phyloP scores from a whole-genome alignment of 2,797 vertebrate genomes.

The Melanotaenia boesemani region DNA sequence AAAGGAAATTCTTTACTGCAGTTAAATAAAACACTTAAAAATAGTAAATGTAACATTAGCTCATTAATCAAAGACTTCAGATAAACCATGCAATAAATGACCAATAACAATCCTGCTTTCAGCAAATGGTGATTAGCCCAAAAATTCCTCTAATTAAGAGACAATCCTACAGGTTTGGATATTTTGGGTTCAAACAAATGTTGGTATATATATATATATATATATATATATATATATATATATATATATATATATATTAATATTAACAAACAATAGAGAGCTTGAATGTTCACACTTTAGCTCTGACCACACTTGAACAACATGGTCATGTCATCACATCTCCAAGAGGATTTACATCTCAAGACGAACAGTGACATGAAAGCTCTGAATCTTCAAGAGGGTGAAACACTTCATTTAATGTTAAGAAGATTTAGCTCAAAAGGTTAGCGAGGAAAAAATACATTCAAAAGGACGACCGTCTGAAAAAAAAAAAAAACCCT shows the following conservation, averaged over 20 bases:
- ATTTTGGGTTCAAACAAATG: too few relatives aligned
- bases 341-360: constrained; percentile 80
- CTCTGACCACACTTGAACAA: constrained; percentile 61
- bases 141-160: background rate
- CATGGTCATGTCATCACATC: constrained; percentile 70
- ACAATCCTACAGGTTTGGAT: background rate
- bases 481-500: constrained; percentile 56
- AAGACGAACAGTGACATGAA: constrained; percentile 83
- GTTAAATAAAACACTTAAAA: background rate
- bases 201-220: too few relatives aligned
- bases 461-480: constrained; percentile 74
- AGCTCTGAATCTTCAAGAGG: constrained; percentile 80
- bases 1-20: background rate
- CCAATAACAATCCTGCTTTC: background rate
- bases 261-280: constrained; percentile 27
- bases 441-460: constrained; percentile 78
- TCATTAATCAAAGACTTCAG: background rate
- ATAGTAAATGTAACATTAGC: background rate
- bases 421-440: constrained; percentile 89
- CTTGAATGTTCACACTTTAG: constrained; percentile 59
- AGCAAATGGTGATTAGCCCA: background rate
- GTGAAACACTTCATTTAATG: constrained; percentile 86
- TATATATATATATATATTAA: too few relatives aligned
- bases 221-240: too few relatives aligned
- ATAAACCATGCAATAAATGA: background rate